Base-by-base conservation (phyloP, 2,113 vertebrate species). In the Siniperca chuatsi region DNA sequence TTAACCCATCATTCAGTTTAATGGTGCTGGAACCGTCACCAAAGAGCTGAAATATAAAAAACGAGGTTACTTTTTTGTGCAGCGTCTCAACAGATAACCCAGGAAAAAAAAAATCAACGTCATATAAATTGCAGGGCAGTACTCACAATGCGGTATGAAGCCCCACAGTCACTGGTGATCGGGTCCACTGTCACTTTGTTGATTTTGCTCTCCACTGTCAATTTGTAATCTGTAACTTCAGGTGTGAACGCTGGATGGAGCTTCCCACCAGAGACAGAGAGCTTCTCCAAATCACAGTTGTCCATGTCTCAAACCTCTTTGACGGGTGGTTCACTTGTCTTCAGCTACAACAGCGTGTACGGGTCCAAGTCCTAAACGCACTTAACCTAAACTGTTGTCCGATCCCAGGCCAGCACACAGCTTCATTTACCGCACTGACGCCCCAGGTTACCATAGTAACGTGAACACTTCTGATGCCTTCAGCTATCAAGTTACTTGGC, bases 231-330 rank as follows among this genome's bases (percentile, higher is more conserved):
- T 4, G 86, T 92, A 3, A 94, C 58, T 8, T 80, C 1, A 13
- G 94, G 58, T 25, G 75, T 76, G 69, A 95, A 95, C 2, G 64
- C 21, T 46, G 94, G 94, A 2, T 83, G 84, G 54, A 95, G 82
- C 18, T 74, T 85, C 44, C 81, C 89, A 1, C 46, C 74, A 21
- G 87, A 89, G 23, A 94, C 66, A 0, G 52, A 52, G 1, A 96
- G 84, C 61, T 88, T 94, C 75, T 93, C 94, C 67, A 95, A 87
- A 90, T 95, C 92, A 88, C 94, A 95, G 87, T 96, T 95, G 33
- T 95, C 93, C 95, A 95, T 96, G 54, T 33, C 44, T 67, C 7
- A 25, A 35, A 54, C 20, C 73, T 82, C 11, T 55, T 75, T 58
- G 46, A 48, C 48, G 16, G 35, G 16, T 58, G 25, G 2, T 52